These are phyloP conservation scores for Heteractis magnifica DNA, from an alignment of 92 coral and sea anemone species.

Conservation along the genomic window DNA sequence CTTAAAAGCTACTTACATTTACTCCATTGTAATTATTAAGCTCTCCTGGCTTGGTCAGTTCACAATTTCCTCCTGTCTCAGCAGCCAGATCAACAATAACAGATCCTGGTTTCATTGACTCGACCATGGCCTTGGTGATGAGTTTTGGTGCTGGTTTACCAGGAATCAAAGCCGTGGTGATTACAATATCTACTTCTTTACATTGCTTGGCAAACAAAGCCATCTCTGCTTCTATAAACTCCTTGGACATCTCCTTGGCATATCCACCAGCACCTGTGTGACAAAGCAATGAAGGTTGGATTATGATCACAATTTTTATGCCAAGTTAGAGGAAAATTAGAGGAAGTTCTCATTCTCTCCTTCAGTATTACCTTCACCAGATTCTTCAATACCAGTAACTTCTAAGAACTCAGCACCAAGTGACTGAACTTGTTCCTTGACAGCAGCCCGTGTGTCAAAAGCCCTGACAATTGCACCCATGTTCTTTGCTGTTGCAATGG, in stretches of 20 bases:
- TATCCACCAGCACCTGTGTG: slow-evolving; percentile 85
- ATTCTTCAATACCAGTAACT: slow-evolving; percentile 84
- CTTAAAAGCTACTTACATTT: slow-evolving; percentile 60
- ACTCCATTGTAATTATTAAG: slow-evolving; percentile 89
- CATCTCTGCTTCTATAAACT: slow-evolving; percentile 85
- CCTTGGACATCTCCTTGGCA: slow-evolving; percentile 87
- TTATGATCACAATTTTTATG: no score
- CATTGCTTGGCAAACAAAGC: slow-evolving; percentile 93
- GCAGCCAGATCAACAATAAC: slow-evolving; percentile 97
- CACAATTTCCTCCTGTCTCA: slow-evolving; percentile 96
- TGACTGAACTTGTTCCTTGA: slow-evolving; percentile 96
- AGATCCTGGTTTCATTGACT: slow-evolving; percentile 95
- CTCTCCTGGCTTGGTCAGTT: slow-evolving; percentile 93
- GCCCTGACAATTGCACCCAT: slow-evolving; percentile 99
- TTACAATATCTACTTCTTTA: slow-evolving; percentile 91
- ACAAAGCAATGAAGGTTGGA: background rate
- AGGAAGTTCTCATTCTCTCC: background rate
- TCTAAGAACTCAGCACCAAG: slow-evolving; percentile 98
- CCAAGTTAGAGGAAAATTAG: no score
- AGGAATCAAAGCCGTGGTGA: slow-evolving; percentile 94
- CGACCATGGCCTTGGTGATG: slow-evolving; percentile 95
- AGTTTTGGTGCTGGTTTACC: slow-evolving; percentile 96
- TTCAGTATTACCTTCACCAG: slow-evolving; percentile 82
- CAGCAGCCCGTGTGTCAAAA: slow-evolving; percentile 92
- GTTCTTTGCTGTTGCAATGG: slow-evolving; percentile 89